A percentile compares a stretch with the other conserved stretches of the same genome.
Conservation (phyloP, 2,797 vertebrate genomes). For the Numenius phaeopus region DNA sequence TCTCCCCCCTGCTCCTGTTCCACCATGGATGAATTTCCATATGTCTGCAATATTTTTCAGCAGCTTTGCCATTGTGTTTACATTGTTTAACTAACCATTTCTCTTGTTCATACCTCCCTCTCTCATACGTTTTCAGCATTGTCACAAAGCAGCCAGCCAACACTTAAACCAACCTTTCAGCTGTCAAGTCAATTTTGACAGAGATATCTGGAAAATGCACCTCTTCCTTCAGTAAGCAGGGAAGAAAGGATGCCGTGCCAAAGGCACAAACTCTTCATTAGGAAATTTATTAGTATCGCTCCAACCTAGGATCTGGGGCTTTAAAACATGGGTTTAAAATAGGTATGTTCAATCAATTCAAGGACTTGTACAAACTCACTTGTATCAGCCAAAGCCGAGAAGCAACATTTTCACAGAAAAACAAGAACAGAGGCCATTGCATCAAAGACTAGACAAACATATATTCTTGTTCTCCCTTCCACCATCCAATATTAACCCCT, state of each 20-base stretch:
- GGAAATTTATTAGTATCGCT: background rate
- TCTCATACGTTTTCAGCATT: background rate
- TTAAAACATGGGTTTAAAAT: background rate
- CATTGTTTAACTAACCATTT: background rate
- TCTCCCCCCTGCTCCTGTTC: accelerated
- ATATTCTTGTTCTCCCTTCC: background rate
- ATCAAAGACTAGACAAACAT: background rate
- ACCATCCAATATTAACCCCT: background rate
- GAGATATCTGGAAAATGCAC: background rate
- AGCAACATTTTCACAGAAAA: background rate
- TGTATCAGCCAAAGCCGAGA: background rate
- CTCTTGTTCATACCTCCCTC: background rate
- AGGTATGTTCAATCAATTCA: background rate
- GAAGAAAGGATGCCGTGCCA: background rate
- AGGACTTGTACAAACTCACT: background rate
- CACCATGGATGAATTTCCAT: background rate
- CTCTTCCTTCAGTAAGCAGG: background rate
- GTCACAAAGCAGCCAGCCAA: background rate
- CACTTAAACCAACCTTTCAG: background rate
- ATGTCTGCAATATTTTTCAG: background rate
- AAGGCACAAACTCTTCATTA: background rate
- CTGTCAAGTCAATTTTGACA: background rate
- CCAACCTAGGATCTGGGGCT: background rate
- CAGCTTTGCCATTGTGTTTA: background rate
- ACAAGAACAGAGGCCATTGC: background rate